Evolutionary conservation across 1,140 invertebrate genomes (phyloP).

Genomic region (Drosophila punjabiensis): DNA sequence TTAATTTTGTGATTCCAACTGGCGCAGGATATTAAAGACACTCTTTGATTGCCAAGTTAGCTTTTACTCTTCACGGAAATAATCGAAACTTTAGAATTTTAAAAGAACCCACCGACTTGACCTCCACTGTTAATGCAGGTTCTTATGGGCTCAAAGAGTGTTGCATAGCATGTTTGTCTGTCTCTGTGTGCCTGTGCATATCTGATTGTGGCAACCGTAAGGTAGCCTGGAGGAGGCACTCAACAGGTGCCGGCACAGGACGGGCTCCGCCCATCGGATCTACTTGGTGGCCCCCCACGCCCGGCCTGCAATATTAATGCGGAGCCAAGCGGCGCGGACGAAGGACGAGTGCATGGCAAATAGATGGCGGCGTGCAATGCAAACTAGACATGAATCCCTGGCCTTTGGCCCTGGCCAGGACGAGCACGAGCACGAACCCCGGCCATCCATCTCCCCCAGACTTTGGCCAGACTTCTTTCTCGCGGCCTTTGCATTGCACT

Average conservation of each 20-base stretch:
- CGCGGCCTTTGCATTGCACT: constrained; percentile 17
- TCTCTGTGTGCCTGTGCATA: constrained; percentile 25
- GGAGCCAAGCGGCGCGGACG: constrained; percentile 32
- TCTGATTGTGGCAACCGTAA: constrained; percentile 9
- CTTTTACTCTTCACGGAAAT: not conserved
- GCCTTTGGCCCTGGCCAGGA: constrained; percentile 18
- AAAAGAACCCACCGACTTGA: not conserved
- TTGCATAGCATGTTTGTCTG: constrained; percentile 1
- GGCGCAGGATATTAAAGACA: too few species aligned
- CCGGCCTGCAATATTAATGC: constrained; percentile 64
- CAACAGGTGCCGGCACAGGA: constrained; percentile 32
- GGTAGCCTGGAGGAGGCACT: constrained; percentile 7
- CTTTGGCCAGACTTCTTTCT: constrained; percentile 6
- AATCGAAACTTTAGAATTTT: too few species aligned
- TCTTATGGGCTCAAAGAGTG: constrained; percentile 7
- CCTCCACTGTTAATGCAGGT: constrained; percentile 13
- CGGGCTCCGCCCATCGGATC: constrained; percentile 21
- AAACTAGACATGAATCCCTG: constrained; percentile 43
- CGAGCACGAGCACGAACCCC: constrained; percentile 10
- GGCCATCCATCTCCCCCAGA: constrained; percentile 9
- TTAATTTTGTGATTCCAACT: not conserved
- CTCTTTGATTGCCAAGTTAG: not conserved
- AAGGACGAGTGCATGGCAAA: constrained; percentile 72
- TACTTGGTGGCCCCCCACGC: constrained; percentile 3
- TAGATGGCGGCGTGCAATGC: constrained; percentile 56